Percentiles rank a stretch among this genome's conserved stretches.
Evolutionary conservation across 2,797 vertebrate genomes (phyloP).

Genomic region (Microctenopoma lineatum): DNA sequence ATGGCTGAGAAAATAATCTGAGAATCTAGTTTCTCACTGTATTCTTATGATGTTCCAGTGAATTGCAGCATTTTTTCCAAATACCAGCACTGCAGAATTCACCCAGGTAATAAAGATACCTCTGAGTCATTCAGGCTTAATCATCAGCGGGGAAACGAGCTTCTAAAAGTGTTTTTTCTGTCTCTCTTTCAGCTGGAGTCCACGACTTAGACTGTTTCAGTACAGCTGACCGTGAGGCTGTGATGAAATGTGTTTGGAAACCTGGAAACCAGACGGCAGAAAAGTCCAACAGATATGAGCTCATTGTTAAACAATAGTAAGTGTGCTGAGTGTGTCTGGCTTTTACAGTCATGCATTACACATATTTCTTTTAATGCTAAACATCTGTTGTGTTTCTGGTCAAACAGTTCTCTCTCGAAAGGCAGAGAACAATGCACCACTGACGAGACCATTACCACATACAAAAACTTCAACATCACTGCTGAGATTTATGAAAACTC

Average conservation of each 20-base stretch:
- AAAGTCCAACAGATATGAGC: conserved; percentile 39
- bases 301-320: conserved; percentile 39
- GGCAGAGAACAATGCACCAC: no score
- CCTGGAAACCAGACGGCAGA: conserved; percentile 33
- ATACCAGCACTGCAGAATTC: conserved; percentile 57
- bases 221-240: fast-evolving
- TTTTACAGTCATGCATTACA: background rate
- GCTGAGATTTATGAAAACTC: conserved; percentile 59
- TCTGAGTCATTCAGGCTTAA: background rate
- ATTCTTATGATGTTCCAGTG: conserved; percentile 52
- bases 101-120: conserved; percentile 64
- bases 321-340: background rate
- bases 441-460: no score
- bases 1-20: background rate
- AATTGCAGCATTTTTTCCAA: background rate
- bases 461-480: conserved; percentile 17
- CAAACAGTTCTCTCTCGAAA: no score
- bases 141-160: background rate
- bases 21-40: conserved; percentile 13
- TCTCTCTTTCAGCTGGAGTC: conserved; percentile 66
- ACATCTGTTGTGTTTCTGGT: background rate
- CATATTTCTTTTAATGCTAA: background rate
- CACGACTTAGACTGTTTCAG: conserved; percentile 71
- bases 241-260: conserved; percentile 52
- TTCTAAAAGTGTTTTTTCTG: background rate